Conservation (phyloP, 1,140 invertebrate species). For the Drosophila tsacasi region DNA sequence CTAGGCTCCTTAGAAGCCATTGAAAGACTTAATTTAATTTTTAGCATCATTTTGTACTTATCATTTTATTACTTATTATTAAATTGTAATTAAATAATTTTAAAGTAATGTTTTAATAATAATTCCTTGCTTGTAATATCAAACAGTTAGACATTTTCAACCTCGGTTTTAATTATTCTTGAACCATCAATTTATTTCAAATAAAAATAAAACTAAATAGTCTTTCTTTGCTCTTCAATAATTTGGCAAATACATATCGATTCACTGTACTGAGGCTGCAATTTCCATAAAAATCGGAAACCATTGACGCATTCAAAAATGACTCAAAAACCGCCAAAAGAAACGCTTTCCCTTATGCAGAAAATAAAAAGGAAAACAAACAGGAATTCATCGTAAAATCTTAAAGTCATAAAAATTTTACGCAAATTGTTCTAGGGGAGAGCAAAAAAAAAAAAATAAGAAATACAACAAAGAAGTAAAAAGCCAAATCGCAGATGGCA, state of each 20-base stretch:
- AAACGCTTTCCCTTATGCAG: neutral
- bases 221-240: neutral
- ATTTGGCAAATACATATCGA: neutral
- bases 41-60: no score
- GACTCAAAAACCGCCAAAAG: conserved; percentile 24
- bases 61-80: no score
- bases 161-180: neutral
- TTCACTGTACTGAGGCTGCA: neutral
- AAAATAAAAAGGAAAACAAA: conserved; percentile 4
- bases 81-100: no score
- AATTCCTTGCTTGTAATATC: no score
- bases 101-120: no score
- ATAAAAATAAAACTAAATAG: no score
- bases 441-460: conserved; percentile 30
- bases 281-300: neutral
- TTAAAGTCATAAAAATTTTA: conserved; percentile 68
- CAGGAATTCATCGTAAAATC: conserved; percentile 68
- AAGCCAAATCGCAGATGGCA: conserved; percentile 26
- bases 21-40: no score
- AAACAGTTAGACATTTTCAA: no score
- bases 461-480: conserved; percentile 21
- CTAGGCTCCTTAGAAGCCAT: no score
- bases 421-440: conserved; percentile 62
- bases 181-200: neutral
- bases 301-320: conserved; percentile 40